Percentiles rank a stretch among this genome's conserved stretches.
Evolutionary conservation across 35 echinoderm and acorn worm genomes (phyloP).

Genomic region (Lytechinus variegatus): DNA sequence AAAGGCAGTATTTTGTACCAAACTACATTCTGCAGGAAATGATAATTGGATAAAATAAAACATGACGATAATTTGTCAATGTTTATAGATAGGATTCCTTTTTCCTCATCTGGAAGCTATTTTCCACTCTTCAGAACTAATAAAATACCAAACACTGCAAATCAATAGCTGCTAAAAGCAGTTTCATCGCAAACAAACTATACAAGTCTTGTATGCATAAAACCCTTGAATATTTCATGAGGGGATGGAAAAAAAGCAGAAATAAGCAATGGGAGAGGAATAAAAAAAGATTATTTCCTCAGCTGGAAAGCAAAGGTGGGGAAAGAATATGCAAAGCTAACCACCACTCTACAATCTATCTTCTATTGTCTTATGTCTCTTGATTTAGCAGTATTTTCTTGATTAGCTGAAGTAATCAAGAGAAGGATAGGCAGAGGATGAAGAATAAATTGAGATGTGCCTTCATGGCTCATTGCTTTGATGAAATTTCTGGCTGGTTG

Average conservation of each 20-base stretch:
- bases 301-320: not conserved
- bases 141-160: not conserved
- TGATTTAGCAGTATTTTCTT: not conserved
- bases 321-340: not conserved
- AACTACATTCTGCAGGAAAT: not conserved
- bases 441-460: slow-evolving; percentile 5
- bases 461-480: slow-evolving; percentile 1
- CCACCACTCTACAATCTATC: not conserved
- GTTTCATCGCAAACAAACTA: not conserved
- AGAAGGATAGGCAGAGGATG: not conserved
- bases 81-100: not conserved
- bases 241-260: not conserved
- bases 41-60: not conserved
- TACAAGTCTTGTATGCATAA: not conserved
- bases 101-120: not conserved
- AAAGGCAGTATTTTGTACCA: not conserved
- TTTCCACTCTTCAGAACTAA: not conserved
- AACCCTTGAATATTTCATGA: not conserved
- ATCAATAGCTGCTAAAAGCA: not conserved
- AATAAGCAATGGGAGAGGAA: not conserved
- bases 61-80: not conserved
- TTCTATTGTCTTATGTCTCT: not conserved
- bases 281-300: not conserved
- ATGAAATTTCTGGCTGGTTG: not conserved
- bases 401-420: not conserved